A percentile compares a stretch with the other conserved stretches of the same genome.
Evolutionary conservation across 2,797 vertebrate species (phyloP).

Genomic region (Chromis chromis): DNA sequence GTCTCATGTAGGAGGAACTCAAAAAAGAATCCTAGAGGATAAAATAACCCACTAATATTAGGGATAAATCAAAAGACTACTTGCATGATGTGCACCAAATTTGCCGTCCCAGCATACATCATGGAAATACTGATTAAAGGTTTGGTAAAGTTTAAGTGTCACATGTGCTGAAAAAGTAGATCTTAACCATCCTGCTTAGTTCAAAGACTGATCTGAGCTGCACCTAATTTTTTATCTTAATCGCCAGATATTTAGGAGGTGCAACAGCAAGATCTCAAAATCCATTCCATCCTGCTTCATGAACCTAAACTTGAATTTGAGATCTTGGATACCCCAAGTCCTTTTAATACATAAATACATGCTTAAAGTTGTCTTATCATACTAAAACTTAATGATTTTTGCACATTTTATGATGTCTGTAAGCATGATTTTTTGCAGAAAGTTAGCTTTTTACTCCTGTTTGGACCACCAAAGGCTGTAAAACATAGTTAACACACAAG

Average conservation of each 20-base stretch:
- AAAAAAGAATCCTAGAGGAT: constrained; percentile 24
- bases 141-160: constrained; percentile 28
- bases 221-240: constrained; percentile 9
- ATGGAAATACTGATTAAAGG: constrained; percentile 63
- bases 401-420: too few relatives aligned
- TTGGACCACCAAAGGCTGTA: too few relatives aligned
- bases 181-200: constrained; percentile 2
- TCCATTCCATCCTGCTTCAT: not conserved
- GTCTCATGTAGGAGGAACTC: not conserved
- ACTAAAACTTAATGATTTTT: too few relatives aligned
- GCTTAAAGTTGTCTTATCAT: too few relatives aligned
- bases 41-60: constrained; percentile 39
- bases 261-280: not conserved
- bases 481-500: too few relatives aligned
- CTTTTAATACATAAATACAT: too few relatives aligned
- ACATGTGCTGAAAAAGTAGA: constrained; percentile 21
- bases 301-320: too few relatives aligned
- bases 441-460: too few relatives aligned
- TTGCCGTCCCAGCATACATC: constrained; percentile 17
- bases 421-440: too few relatives aligned
- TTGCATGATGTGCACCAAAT: constrained; percentile 29
- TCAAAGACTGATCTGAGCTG: constrained; percentile 9
- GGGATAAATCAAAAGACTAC: constrained; percentile 27
- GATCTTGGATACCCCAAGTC: too few relatives aligned
- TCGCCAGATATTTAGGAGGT: not conserved